These are phyloP conservation scores for Lates calcarifer DNA, from an alignment of 2,113 vertebrate genomes.

Conservation along the genomic window DNA sequence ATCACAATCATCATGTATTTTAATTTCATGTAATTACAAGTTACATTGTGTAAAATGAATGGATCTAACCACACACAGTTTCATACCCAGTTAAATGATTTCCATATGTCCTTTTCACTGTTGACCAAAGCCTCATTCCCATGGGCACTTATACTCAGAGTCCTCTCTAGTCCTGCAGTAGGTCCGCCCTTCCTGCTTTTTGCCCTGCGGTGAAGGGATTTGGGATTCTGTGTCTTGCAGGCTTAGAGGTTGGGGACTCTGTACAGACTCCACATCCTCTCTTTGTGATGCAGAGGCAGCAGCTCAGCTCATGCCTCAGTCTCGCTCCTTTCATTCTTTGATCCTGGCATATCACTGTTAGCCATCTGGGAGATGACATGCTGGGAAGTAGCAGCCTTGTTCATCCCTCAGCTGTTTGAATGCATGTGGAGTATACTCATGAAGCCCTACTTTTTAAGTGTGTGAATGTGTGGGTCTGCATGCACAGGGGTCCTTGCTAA, in stretches of 20 bases:
- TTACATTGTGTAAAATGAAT: neutral
- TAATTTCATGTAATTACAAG: neutral
- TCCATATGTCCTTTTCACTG: neutral
- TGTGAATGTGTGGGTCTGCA: slow-evolving; percentile 46
- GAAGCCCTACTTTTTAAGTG: slow-evolving; percentile 32
- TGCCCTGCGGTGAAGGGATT: neutral
- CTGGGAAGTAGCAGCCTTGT: slow-evolving; percentile 66
- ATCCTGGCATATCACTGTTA: neutral
- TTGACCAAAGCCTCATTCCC: slow-evolving; percentile 8
- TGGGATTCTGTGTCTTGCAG: slow-evolving; percentile 18
- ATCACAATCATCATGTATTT: neutral
- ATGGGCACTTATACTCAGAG: neutral
- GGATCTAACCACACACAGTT: neutral
- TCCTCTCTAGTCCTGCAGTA: neutral
- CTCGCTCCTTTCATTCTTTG: slow-evolving; percentile 1
- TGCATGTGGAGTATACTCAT: slow-evolving; percentile 31
- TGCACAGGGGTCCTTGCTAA: slow-evolving; percentile 73
- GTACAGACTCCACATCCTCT: slow-evolving; percentile 7
- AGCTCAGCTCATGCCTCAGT: slow-evolving; percentile 4
- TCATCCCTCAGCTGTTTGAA: slow-evolving; percentile 53
- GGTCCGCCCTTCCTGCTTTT: slow-evolving; percentile 10
- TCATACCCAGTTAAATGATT: neutral
- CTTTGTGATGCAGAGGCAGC: slow-evolving; percentile 39
- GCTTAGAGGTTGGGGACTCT: neutral
- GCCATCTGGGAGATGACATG: slow-evolving; percentile 41